Base-by-base conservation (phyloP, 2,888 invertebrate genomes). In the Halocaridina rubra region DNA sequence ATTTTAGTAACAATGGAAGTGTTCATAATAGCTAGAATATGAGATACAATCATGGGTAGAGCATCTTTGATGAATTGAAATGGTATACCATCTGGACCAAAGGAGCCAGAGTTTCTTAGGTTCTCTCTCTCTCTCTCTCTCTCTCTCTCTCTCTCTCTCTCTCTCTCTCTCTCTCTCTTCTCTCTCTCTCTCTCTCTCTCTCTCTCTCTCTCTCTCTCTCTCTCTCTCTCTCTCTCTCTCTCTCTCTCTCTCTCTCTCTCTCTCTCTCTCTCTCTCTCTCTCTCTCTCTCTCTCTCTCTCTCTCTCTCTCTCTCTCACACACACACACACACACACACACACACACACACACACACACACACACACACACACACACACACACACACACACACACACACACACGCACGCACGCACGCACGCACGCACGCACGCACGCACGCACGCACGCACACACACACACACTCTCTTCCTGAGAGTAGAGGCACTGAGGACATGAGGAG, bases 271-370 rank as follows among this genome's bases (percentile, higher is more conserved):
- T 64, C 64, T 64, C 24, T 22, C 64, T 22, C 64, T 64, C 64
- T 64, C 64, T 64, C 64, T 64, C 64, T 64, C 64, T 64, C 64
- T 64, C 64, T 64, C 64, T 22, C 64, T 64, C 64, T n/a, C 64
- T 64, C 64, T 64, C 64, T 22, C 19, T 64, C 64, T 19, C 0
- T 7, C 10, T 64, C 64, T 22, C 16, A 8, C 64, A 27, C 53
- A 7, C 1, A 1, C 16, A 27, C 33, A 27, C 72, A 27, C 72
- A 19, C 64, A 19, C 72, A 27, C 33, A 27, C 39, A 27, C 32
- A 27, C 72, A 27, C 72, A 27, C 19, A 27, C 33, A 27, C 72
- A 27, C 29, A 27, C 32, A 27, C 33, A 27, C 33, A 30, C 32
- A 5, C 30, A 5, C 72, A 16, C 33, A 5, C 33, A 0, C 32